phyloP scores from a whole-genome alignment of 1,140 invertebrate species.

The Drosophila bifasciata region DNA sequence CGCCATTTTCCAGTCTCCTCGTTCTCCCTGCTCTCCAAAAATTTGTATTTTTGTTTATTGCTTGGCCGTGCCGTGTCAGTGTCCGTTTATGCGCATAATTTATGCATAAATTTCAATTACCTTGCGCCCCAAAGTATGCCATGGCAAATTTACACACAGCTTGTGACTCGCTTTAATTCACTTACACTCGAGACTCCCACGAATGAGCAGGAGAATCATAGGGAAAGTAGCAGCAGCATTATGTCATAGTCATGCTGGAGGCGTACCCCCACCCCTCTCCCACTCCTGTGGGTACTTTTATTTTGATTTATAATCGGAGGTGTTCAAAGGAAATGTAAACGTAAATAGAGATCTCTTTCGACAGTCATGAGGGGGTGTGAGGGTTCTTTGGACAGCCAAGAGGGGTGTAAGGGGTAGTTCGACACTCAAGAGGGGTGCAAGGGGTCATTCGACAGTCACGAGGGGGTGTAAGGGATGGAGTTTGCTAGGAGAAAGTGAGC shows the following conservation, averaged over 20 bases:
- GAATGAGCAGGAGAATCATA: too few relatives aligned
- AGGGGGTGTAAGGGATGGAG: too few relatives aligned
- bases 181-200: conserved; percentile 34
- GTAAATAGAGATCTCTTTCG: neutral
- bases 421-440: too few relatives aligned
- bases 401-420: too few relatives aligned
- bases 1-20: conserved; percentile 46
- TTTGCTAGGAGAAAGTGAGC: neutral
- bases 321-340: neutral
- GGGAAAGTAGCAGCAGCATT: conserved; percentile 3
- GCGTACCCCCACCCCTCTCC: neutral
- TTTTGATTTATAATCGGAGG: conserved; percentile 37
- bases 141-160: conserved; percentile 28
- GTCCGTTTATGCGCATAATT: conserved; percentile 81
- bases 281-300: conserved; percentile 19
- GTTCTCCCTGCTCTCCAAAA: too few relatives aligned
- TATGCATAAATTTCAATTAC: conserved; percentile 81
- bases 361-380: too few relatives aligned
- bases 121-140: conserved; percentile 56
- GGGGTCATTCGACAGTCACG: neutral
- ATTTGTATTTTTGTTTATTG: conserved; percentile 75
- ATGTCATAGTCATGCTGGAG: conserved; percentile 29
- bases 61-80: conserved; percentile 61
- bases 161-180: conserved; percentile 60
- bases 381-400: neutral